phyloP scores from a whole-genome alignment of 2,797 vertebrate species.

The Oryzias dopingdopingensis region DNA sequence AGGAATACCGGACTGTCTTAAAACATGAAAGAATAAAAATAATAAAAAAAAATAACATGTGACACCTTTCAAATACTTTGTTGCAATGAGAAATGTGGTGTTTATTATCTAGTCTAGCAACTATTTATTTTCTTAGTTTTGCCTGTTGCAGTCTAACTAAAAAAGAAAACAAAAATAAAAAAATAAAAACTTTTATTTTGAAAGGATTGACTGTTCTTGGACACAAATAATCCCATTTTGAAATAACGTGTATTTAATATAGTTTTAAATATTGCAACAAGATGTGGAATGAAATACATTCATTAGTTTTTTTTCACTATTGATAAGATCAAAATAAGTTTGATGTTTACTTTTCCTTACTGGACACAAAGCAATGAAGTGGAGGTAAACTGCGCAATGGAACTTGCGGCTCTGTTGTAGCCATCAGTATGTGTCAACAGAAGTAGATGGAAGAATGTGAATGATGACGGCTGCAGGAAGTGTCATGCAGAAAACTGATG shows the following conservation, averaged over 20 bases:
- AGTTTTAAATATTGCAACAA: constrained; percentile 43
- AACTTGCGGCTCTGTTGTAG: constrained; percentile 20
- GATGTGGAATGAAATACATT: constrained; percentile 63
- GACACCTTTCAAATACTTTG: constrained; percentile 21
- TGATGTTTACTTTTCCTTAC: no score
- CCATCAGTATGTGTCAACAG: constrained; percentile 29
- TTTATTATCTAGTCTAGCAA: constrained; percentile 8
- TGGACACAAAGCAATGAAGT: constrained; percentile 33
- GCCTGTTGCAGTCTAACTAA: constrained; percentile 37
- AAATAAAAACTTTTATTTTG: constrained; percentile 41
- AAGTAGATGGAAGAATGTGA: constrained; percentile 37
- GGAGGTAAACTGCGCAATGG: constrained; percentile 26
- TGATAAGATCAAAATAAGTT: no score
- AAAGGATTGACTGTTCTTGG: constrained; percentile 27
- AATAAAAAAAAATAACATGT: constrained; percentile 2
- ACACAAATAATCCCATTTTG: constrained; percentile 32
- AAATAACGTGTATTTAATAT: constrained; percentile 41
- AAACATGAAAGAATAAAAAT: constrained; percentile 9
- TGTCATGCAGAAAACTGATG: constrained; percentile 34
- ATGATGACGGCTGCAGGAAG: constrained; percentile 35
- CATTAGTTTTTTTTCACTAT: constrained; percentile 22
- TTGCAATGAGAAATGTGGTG: constrained; percentile 21
- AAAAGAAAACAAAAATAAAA: constrained; percentile 30
- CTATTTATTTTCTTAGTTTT: constrained; percentile 41
- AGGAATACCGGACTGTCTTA: constrained; percentile 45